phyloP scores from a whole-genome alignment of 2,797 vertebrate genomes.

The Phalanger gymnotis region DNA sequence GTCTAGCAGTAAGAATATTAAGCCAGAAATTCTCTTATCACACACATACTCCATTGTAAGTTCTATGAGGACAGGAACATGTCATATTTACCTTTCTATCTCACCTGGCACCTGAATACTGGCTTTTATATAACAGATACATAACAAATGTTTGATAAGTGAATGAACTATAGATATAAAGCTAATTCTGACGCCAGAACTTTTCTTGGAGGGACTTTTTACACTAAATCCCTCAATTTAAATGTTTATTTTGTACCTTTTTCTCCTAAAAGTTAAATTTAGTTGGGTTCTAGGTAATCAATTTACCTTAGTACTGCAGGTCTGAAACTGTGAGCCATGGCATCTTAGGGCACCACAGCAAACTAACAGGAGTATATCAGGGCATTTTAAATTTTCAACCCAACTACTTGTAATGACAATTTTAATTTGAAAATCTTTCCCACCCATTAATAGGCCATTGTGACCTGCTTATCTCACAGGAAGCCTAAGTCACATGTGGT shows the following conservation, averaged over 20 bases:
- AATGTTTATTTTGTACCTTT: background rate
- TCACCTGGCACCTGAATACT: background rate
- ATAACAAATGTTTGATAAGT: background rate
- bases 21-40: background rate
- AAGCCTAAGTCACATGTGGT: too few relatives aligned
- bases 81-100: too few relatives aligned
- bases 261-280: background rate
- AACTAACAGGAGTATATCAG: background rate
- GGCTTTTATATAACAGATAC: background rate
- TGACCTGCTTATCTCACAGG: too few relatives aligned
- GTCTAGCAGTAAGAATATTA: background rate
- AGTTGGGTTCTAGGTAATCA: background rate
- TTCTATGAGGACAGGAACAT: background rate
- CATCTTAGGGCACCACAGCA: background rate
- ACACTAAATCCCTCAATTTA: background rate
- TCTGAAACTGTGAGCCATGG: background rate
- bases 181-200: background rate
- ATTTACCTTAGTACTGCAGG: background rate
- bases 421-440: too few relatives aligned
- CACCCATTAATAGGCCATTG: too few relatives aligned
- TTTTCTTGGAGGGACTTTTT: background rate
- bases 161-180: background rate
- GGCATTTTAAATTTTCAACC: background rate
- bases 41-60: background rate
- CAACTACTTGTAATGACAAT: too few relatives aligned